Evolutionary conservation across 2,797 vertebrate genomes (phyloP).

Genomic region (Setipinna tenuifilis): DNA sequence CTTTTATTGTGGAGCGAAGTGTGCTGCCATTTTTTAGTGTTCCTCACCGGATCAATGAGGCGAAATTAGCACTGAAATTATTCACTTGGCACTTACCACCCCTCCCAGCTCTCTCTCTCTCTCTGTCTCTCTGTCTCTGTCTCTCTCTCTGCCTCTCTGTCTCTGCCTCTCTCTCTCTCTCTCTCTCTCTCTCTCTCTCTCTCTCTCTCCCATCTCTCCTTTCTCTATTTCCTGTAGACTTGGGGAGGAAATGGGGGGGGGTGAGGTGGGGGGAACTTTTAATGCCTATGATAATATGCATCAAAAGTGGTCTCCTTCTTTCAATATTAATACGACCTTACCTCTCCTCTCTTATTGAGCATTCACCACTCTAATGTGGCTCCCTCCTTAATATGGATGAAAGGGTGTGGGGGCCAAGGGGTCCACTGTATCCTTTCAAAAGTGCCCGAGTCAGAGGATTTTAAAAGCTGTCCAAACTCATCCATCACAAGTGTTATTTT

Average conservation of each 20-base stretch:
- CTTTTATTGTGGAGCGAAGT: neutral
- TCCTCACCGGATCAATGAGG: neutral
- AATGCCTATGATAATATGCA: slow-evolving; percentile 16
- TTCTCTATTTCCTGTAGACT: neutral
- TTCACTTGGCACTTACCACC: neutral
- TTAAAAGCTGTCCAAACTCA: slow-evolving; percentile 29
- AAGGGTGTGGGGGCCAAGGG: neutral
- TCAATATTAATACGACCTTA: slow-evolving; percentile 24
- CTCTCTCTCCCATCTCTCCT: neutral
- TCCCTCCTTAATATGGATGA: slow-evolving; percentile 30
- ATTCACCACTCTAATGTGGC: slow-evolving; percentile 5
- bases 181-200: neutral
- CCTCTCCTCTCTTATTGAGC: slow-evolving; percentile 9
- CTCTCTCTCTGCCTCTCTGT: neutral
- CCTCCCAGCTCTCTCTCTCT: neutral
- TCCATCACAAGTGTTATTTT: slow-evolving; percentile 20
- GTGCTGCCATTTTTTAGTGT: neutral
- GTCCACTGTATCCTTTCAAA: neutral
- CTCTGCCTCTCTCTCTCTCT: neutral
- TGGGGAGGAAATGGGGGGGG: neutral
- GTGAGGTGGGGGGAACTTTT: neutral
- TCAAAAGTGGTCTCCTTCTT: slow-evolving; percentile 18
- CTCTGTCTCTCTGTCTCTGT: neutral
- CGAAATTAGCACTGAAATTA: neutral
- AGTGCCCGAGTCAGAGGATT: slow-evolving; percentile 22